Conservation (phyloP, 2,113 vertebrate genomes). For the Oxyura jamaicensis region DNA sequence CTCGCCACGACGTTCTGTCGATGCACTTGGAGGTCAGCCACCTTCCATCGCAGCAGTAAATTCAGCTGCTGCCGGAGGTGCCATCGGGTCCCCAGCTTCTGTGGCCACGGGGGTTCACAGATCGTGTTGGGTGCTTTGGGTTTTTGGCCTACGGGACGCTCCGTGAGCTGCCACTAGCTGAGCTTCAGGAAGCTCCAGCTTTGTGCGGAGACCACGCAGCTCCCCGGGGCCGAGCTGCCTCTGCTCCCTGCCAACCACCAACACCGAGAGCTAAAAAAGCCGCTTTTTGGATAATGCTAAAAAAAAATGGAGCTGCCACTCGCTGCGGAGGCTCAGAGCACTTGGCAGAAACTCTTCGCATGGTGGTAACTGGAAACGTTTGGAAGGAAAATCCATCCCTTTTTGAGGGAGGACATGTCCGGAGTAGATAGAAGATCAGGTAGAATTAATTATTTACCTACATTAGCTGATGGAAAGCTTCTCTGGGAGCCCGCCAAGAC, state of each 20-base stretch:
- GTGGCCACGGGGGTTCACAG: not conserved
- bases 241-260: not conserved
- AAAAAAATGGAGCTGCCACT: not conserved
- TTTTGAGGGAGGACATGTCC: not conserved
- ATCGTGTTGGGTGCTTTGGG: not conserved
- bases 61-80: not conserved
- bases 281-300: not conserved
- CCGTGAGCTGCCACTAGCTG: not conserved
- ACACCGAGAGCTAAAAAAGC: not conserved
- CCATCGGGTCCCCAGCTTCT: not conserved
- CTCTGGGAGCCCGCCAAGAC: not conserved
- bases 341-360: not conserved
- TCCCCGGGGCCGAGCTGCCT: not conserved
- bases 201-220: not conserved
- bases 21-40: not conserved
- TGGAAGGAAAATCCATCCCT: not conserved
- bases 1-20: fast-evolving
- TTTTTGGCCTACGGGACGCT: not conserved
- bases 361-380: not conserved
- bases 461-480: not conserved
- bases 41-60: not conserved
- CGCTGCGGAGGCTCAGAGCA: not conserved
- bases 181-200: too few relatives aligned
- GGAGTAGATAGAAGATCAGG: not conserved
- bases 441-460: conserved; percentile 23